Conservation (phyloP, 2,888 invertebrate genomes). For the Tinea trinotella region DNA sequence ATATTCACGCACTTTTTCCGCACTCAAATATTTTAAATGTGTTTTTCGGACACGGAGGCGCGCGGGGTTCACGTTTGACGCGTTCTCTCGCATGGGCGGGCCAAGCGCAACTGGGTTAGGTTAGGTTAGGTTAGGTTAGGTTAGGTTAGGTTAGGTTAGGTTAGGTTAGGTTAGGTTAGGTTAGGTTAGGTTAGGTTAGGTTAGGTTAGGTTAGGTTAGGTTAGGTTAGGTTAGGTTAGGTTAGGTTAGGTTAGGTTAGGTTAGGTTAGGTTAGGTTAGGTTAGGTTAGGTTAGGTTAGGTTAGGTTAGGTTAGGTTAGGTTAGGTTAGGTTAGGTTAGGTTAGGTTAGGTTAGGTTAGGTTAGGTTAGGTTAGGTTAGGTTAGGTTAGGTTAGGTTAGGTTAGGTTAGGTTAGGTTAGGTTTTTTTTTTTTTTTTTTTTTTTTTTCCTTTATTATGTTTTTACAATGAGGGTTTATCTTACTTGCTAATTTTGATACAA, state of each 20-base stretch:
- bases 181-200: constrained; percentile 20
- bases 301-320: constrained; percentile 23
- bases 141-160: constrained; percentile 21
- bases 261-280: constrained; percentile 22
- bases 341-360: constrained; percentile 19
- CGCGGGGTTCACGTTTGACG: no score
- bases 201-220: constrained; percentile 21
- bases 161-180: constrained; percentile 21
- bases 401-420: constrained; percentile 19
- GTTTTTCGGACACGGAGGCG: no score
- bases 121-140: constrained; percentile 21
- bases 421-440: no score
- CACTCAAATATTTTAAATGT: no score
- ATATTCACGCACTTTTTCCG: no score
- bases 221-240: constrained; percentile 21
- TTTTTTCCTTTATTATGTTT: no score
- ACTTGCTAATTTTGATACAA: no score
- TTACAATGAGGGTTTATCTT: no score
- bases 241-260: constrained; percentile 22
- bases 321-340: constrained; percentile 22
- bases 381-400: constrained; percentile 20
- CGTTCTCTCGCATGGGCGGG: no score
- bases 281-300: constrained; percentile 23
- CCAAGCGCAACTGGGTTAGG: no score
- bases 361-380: constrained; percentile 19